Conservation (phyloP, 1,140 invertebrate genomes). For the Temnothorax longispinosus region DNA sequence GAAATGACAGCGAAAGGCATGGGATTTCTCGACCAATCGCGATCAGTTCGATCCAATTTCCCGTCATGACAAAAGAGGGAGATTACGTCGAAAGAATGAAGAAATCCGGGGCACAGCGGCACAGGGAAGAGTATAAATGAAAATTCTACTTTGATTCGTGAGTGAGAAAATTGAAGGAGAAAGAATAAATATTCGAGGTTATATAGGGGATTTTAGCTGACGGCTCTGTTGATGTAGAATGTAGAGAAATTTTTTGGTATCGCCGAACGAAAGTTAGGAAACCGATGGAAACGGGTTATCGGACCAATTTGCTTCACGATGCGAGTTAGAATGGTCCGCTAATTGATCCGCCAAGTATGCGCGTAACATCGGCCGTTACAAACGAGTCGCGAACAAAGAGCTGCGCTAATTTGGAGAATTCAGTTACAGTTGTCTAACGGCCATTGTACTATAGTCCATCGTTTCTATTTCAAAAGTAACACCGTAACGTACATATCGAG, state of each 20-base stretch:
- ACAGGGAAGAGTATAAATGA: conserved; percentile 15
- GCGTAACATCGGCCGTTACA: background rate
- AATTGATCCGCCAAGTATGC: conserved; percentile 25
- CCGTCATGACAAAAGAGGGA: conserved; percentile 7
- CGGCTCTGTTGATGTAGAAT: background rate
- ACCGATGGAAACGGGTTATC: conserved; percentile 48
- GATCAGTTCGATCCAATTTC: conserved; percentile 42
- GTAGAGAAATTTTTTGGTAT: conserved; percentile 9
- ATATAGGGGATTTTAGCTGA: background rate
- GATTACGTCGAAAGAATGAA: conserved; percentile 29
- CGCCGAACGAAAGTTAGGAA: conserved; percentile 23
- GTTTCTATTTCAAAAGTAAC: conserved; percentile 28
- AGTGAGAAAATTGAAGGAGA: background rate
- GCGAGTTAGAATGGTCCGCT: background rate
- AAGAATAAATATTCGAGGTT: background rate
- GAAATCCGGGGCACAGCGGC: background rate
- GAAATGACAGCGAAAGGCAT: background rate
- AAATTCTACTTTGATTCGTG: background rate
- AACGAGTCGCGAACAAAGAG: conserved; percentile 39
- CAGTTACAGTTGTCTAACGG: conserved; percentile 26
- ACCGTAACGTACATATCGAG: background rate
- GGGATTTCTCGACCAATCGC: conserved; percentile 2
- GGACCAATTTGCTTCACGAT: conserved; percentile 49
- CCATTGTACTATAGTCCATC: background rate
- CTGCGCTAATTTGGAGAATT: conserved; percentile 46